Percentiles rank a stretch among this genome's conserved stretches.
These are phyloP conservation scores for Echiichthys vipera DNA, from an alignment of 2,797 vertebrate genomes.

Conservation along the genomic window DNA sequence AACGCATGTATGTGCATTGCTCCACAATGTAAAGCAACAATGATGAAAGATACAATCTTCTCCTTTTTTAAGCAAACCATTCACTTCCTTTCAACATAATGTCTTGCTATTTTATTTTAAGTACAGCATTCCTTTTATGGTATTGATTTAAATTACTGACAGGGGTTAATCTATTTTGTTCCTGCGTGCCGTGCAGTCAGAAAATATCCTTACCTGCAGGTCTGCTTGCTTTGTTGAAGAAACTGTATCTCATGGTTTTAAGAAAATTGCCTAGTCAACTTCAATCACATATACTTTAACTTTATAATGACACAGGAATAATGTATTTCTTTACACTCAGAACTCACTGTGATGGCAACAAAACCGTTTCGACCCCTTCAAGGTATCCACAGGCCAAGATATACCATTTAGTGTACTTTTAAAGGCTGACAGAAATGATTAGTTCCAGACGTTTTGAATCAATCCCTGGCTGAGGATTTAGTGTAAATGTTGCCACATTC, in stretches of 20 bases:
- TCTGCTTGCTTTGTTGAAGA: conserved; percentile 7
- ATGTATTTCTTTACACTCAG: background rate
- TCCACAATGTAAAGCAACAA: conserved; percentile 9
- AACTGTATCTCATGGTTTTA: background rate
- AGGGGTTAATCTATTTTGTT: conserved; percentile 2
- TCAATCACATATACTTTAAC: background rate
- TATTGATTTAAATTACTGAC: conserved; percentile 2
- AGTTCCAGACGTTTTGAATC: conserved; percentile 4
- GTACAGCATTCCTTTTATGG: background rate
- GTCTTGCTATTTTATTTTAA: background rate
- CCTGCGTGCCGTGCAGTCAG: background rate
- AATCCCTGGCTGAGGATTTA: conserved; percentile 6
- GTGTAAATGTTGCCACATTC: background rate
- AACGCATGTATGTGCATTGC: background rate
- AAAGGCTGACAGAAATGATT: conserved; percentile 8
- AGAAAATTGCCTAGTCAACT: background rate
- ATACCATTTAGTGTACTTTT: background rate
- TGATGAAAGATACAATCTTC: background rate
- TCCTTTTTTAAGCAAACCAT: conserved; percentile 11
- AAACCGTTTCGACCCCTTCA: background rate
- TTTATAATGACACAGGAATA: conserved; percentile 1
- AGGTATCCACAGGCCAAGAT: background rate
- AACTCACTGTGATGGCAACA: background rate
- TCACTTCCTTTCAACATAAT: conserved; percentile 2
- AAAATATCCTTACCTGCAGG: conserved; percentile 1